Evolutionary conservation across 2,888 invertebrate species (phyloP).

Genomic region (Netelia melanura): DNA sequence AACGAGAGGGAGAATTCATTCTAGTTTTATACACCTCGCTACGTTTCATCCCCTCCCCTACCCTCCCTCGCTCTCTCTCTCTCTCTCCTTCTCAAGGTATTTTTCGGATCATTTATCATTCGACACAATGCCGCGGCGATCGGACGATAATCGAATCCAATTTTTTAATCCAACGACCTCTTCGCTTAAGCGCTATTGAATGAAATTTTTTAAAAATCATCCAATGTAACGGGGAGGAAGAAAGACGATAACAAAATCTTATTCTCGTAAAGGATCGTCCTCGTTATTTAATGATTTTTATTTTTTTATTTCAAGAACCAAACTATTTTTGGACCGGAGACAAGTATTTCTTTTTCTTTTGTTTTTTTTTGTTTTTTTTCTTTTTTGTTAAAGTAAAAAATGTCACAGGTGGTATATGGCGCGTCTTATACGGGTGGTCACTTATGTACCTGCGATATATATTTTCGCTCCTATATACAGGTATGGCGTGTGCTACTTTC

Average conservation of each 20-base stretch:
- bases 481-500: slow-evolving; percentile 66
- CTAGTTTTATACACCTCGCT: slow-evolving; percentile 39
- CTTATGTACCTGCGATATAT: slow-evolving; percentile 31
- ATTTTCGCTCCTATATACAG: slow-evolving; percentile 44
- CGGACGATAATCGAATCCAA: slow-evolving; percentile 29
- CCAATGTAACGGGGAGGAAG: not conserved
- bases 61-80: not conserved
- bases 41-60: not conserved
- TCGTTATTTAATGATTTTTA: no score
- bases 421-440: slow-evolving; percentile 28
- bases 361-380: not conserved
- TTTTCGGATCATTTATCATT: slow-evolving; percentile 37
- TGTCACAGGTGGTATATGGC: slow-evolving; percentile 40
- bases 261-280: no score
- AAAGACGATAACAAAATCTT: no score
- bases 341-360: not conserved
- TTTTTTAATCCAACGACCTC: slow-evolving; percentile 13
- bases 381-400: slow-evolving; percentile 16
- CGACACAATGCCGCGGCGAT: not conserved
- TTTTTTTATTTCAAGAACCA: no score
- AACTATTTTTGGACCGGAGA: not conserved
- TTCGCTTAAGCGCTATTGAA: not conserved
- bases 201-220: not conserved
- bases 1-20: slow-evolving; percentile 50
- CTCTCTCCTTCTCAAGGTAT: slow-evolving; percentile 8